A percentile compares a stretch with the other conserved stretches of the same genome.
These are phyloP conservation scores for Diuraphis noxia DNA, from an alignment of 1,140 invertebrate genomes.

Conservation along the genomic window DNA sequence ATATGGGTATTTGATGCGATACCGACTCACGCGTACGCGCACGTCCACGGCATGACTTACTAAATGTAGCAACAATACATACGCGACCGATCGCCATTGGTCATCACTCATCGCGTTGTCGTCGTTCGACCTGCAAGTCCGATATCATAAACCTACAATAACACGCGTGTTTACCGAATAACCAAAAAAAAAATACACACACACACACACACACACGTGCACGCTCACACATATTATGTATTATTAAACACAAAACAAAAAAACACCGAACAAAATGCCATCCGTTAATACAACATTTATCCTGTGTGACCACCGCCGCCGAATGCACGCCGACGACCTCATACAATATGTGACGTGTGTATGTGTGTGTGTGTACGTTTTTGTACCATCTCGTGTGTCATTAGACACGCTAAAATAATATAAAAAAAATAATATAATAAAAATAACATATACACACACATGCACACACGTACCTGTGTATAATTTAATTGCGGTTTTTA, in stretches of 20 bases:
- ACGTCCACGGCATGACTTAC: neutral
- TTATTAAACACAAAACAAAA: neutral
- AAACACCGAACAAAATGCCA: neutral
- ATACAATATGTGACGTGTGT: neutral
- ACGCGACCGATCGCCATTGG: slow-evolving; percentile 7
- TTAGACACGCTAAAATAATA: slow-evolving; percentile 43
- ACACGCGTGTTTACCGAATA: slow-evolving; percentile 21
- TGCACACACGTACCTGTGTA: neutral
- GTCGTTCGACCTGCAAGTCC: neutral
- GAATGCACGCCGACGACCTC: slow-evolving; percentile 26
- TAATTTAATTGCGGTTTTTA: slow-evolving; percentile 46
- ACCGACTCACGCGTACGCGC: neutral
- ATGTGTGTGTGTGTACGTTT: neutral
- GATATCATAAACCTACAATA: neutral
- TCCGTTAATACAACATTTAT: slow-evolving; percentile 34
- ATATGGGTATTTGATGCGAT: neutral
- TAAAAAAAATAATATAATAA: neutral
- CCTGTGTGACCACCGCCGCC: neutral
- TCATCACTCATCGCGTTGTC: neutral
- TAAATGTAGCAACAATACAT: neutral
- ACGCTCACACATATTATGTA: neutral
- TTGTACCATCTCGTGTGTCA: slow-evolving; percentile 11
- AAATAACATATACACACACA: neutral
- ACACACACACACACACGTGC: neutral
- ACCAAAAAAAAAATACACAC: neutral